Conservation (phyloP, 2,113 vertebrate genomes). For the Oryctolagus cuniculus region mOryCun1.1 NC_091432.1:195492501-195493000, state of each 20-base stretch:
- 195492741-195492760: neutral
- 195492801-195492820: neutral
- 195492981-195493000: neutral
- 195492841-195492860: neutral
- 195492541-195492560: neutral
- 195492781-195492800: slow-evolving; percentile 42
- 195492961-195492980: neutral
- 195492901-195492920: slow-evolving; percentile 40
- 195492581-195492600: neutral
- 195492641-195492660: neutral
- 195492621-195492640: neutral
- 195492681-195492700: neutral
- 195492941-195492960: neutral
- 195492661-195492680: neutral
- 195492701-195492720: neutral
- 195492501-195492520: too few species aligned
- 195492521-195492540: neutral
- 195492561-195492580: neutral
- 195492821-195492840: neutral
- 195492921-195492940: neutral
- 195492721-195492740: slow-evolving; percentile 26
- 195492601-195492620: neutral
- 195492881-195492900: neutral
- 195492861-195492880: neutral
- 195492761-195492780: neutral